phyloP scores from a whole-genome alignment of 1,140 invertebrate species.

The Lithobius niger region DNA sequence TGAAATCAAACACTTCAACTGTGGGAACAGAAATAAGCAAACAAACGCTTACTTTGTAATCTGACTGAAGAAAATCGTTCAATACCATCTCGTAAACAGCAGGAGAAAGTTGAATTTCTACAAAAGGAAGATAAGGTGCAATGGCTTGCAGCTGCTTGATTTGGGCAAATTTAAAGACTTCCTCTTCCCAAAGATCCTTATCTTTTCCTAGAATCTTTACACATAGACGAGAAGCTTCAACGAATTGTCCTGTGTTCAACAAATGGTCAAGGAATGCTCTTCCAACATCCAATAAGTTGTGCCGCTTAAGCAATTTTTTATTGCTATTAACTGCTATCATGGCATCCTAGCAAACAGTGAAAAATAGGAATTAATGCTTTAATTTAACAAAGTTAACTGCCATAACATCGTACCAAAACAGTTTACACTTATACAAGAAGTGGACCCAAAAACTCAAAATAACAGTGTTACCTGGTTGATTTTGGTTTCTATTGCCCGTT shows the following conservation, averaged over 20 bases:
- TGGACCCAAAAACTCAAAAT: too few species aligned
- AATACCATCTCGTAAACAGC: constrained; percentile 92
- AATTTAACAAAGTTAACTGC: too few species aligned
- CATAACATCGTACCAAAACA: too few species aligned
- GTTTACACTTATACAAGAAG: too few species aligned
- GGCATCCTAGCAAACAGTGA: constrained; percentile 46
- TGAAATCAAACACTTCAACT: too few species aligned
- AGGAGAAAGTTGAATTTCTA: constrained; percentile 51
- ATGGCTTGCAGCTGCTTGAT: constrained; percentile 70
- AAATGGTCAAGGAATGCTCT: constrained; percentile 74
- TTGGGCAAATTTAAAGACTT: constrained; percentile 78
- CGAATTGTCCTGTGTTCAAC: constrained; percentile 52
- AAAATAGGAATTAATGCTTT: too few species aligned
- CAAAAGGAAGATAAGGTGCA: constrained; percentile 63
- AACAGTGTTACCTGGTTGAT: too few species aligned
- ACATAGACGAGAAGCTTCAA: constrained; percentile 75
- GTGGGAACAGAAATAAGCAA: too few species aligned
- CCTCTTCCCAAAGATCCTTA: constrained; percentile 83
- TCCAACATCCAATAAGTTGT: constrained; percentile 59
- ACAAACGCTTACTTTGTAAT: constrained; percentile 48
- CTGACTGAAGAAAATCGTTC: constrained; percentile 79
- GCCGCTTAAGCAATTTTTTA: constrained; percentile 40
- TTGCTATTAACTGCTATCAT: constrained; percentile 50
- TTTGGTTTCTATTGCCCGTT: too few species aligned
- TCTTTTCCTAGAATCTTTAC: constrained; percentile 55